Evolutionary conservation across 1,140 invertebrate genomes (phyloP), one percentile per base, ranked within the genome.

Genomic region (Drosophila sucinea): DNA sequence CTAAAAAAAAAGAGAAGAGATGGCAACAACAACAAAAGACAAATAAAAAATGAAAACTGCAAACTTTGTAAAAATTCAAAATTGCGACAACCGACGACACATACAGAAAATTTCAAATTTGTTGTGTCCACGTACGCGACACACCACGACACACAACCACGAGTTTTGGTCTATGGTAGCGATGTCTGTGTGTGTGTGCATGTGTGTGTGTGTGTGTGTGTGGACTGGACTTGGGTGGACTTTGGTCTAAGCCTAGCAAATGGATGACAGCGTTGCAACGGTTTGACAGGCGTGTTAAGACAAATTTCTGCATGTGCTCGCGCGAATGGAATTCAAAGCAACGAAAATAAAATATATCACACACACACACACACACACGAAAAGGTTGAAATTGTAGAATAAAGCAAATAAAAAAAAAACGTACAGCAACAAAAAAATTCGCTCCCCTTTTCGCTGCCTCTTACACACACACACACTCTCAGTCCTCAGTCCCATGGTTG

Each of bases 211-310:
- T 17, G 17, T 17, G 17, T 17, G 35, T 11, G 35, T 86, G 83
- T 71, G 77, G 7, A 51, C 44, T 51, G 44, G 44, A 51, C 44
- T 51, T 83, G 79, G 83, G 75, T 77, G 83, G 69, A 70, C 67
- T 54, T 27, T 32, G 60, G 51, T 30, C 30, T 73, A 73, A 77
- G 78, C 47, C 63, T 64, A 70, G 79, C 79, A 79, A 83, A 87
- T 89, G 72, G 77, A 83, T 87, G 83, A 83, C 77, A 75, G 84
- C 84, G 77, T 62, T 84, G 84, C 84, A 89, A 89, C 70, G 84
- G 77, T 87, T 87, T 87, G 84, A 89, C 84, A 84, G 86, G 68
- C 84, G 84, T 79, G 84, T 89, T 77, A 89, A 89, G 84, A 89
- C 81, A 84, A 72, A 89, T 89, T 89, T 89, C 84, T 89, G 84